phyloP scores from a whole-genome alignment of 2,797 vertebrate species.

The Macropodus opercularis region DNA sequence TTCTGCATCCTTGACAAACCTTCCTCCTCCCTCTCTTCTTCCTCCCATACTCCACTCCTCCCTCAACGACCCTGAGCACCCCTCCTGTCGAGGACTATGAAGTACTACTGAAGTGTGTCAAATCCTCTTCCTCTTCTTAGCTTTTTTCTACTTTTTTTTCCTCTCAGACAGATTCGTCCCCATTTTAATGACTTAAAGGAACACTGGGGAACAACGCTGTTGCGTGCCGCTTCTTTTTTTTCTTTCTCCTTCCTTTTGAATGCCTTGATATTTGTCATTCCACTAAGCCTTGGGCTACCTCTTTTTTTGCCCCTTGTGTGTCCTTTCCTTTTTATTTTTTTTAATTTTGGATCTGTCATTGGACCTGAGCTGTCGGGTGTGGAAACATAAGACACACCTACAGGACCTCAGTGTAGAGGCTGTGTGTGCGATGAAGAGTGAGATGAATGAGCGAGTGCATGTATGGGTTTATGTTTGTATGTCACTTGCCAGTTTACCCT shows the following conservation, averaged over 20 bases:
- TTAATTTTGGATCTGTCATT: slow-evolving; percentile 68
- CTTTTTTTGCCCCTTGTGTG: slow-evolving; percentile 61
- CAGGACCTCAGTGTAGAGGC: slow-evolving; percentile 68
- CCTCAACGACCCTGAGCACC: slow-evolving; percentile 50
- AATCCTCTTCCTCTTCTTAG: slow-evolving; percentile 76
- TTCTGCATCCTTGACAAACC: slow-evolving; percentile 75
- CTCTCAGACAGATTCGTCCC: slow-evolving; percentile 63
- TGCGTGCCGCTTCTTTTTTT: slow-evolving; percentile 57
- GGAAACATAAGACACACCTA: slow-evolving; percentile 63
- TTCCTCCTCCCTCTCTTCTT: slow-evolving; percentile 52
- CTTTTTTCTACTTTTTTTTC: slow-evolving; percentile 56
- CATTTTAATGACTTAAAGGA: slow-evolving; percentile 61
- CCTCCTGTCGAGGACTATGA: slow-evolving; percentile 81
- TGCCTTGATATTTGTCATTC: slow-evolving; percentile 80
- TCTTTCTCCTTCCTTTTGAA: slow-evolving; percentile 61
- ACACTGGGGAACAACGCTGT: slow-evolving; percentile 64
- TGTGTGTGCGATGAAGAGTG: slow-evolving; percentile 16
- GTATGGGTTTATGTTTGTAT: slow-evolving; percentile 35
- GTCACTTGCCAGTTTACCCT: slow-evolving; percentile 51
- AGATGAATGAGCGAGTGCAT: slow-evolving; percentile 37
- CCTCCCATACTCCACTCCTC: slow-evolving; percentile 64
- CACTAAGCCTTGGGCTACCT: slow-evolving; percentile 93
- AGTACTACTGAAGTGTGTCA: slow-evolving; percentile 88
- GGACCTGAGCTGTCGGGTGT: slow-evolving; percentile 75
- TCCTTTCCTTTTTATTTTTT: slow-evolving; percentile 61